Evolutionary conservation across 2,888 invertebrate genomes (phyloP).

Genomic region (Drosophila phalerata): DNA sequence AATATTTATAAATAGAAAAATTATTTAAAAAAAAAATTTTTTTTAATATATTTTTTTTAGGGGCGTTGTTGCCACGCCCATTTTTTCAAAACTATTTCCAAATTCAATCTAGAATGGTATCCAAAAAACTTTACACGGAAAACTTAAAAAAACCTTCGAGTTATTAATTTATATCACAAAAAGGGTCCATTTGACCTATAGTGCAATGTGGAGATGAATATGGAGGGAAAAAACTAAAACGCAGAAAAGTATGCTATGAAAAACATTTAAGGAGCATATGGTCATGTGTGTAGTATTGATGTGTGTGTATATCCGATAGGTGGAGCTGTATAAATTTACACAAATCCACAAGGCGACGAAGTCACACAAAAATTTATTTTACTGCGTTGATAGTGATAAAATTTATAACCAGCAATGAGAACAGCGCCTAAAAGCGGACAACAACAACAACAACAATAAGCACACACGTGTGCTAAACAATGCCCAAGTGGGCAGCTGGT

Average conservation of each 20-base stretch:
- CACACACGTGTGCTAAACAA: constrained; percentile 52
- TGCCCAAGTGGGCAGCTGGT: constrained; percentile 63
- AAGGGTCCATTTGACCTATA: not conserved
- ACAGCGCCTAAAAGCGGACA: constrained; percentile 64
- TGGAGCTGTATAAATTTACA: constrained; percentile 58
- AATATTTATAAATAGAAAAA: too few relatives aligned
- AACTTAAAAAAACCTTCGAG: too few relatives aligned
- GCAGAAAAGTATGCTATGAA: constrained; percentile 57
- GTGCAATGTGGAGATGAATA: constrained; percentile 3
- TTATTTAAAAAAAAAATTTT: too few relatives aligned
- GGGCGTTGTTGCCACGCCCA: too few relatives aligned
- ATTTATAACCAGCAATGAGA: constrained; percentile 71
- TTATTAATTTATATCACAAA: too few relatives aligned
- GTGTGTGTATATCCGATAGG: constrained; percentile 12
- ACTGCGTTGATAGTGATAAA: constrained; percentile 73
- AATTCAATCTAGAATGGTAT: too few relatives aligned
- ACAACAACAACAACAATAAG: constrained; percentile 47
- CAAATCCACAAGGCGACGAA: constrained; percentile 58
- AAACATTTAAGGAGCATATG: constrained; percentile 61
- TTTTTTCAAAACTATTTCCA: too few relatives aligned
- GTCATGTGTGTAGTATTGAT: constrained; percentile 16
- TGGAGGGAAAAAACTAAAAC: constrained; percentile 8
- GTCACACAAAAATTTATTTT: constrained; percentile 65
- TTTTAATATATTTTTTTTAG: too few relatives aligned
- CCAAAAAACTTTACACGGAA: too few relatives aligned